Evolutionary conservation across 1,140 invertebrate genomes (phyloP).

Genomic region (Parapsyche elsis): DNA sequence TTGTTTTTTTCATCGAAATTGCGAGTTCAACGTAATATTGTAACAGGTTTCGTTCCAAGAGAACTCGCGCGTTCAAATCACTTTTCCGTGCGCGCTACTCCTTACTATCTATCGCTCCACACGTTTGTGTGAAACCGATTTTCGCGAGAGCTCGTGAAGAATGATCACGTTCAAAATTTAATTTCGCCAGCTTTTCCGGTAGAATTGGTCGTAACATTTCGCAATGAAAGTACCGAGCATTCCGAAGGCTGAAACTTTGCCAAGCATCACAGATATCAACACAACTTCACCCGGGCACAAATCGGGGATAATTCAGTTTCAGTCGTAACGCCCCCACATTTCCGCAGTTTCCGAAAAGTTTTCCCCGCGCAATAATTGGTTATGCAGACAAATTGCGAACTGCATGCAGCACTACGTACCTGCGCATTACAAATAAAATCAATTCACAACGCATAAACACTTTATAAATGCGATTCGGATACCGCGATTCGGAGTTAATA

Average conservation of each 20-base stretch:
- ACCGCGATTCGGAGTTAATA: neutral
- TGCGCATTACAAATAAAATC: neutral
- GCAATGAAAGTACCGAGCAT: neutral
- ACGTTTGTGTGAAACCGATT: neutral
- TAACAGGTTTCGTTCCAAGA: neutral
- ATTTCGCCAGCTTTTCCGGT: slow-evolving; percentile 8
- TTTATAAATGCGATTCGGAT: neutral
- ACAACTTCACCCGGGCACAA: slow-evolving; percentile 31
- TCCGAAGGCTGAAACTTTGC: neutral
- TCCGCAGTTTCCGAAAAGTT: slow-evolving; percentile 22
- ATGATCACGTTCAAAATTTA: slow-evolving; percentile 24
- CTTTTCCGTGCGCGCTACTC: neutral
- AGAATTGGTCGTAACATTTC: neutral
- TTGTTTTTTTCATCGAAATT: neutral
- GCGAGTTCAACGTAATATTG: neutral
- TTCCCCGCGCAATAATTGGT: slow-evolving; percentile 28
- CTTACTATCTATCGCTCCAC: neutral
- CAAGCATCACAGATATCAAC: slow-evolving; percentile 36
- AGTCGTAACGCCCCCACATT: neutral
- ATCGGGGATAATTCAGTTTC: neutral
- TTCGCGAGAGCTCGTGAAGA: neutral
- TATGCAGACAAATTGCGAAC: slow-evolving; percentile 32
- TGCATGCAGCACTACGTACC: neutral
- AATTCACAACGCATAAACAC: too few relatives aligned
- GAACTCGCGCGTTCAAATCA: neutral